Base-by-base conservation (phyloP, 2,888 invertebrate species). In the Sinhomidia bicolor region DNA sequence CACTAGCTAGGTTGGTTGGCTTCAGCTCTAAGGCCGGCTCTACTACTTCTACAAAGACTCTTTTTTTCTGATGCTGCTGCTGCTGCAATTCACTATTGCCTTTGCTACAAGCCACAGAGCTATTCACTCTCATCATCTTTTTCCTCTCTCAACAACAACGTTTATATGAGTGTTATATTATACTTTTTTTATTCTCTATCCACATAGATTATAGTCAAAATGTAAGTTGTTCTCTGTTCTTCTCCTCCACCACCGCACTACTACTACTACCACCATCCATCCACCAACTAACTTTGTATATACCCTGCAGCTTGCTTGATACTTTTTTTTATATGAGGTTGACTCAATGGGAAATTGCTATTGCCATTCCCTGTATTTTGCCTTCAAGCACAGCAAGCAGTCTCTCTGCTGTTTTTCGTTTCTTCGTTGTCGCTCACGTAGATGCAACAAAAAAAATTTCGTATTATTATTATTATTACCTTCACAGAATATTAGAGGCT, bases 321-420 rank as follows among this genome's bases (percentile, higher is more conserved):
- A 47, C 51, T 85, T 62, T 76, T 62, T 76, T 82, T 84, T 68
- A 62, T 85, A 32, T 65, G 47, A 85, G 62, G 85, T 85, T 78
- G 85, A 85, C 85, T 85, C 68, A 79, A 85, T 85, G 68, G 79
- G 79, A 85, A 85, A 85, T 79, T 85, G 85, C 85, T 79, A 62
- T 76, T 85, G 76, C 84, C 32, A 60, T 85, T 78, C 76, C 47
- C 51, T 79, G 17, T 85, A 62, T 78, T 85, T 85, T 85, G 79
- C 85, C 78, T 85, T 85, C 68, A 85, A 85, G 85, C 85, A 68
- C 85, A 85, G 85, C 85, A 79, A 85, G 86, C 80, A 80, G 86
- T 85, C 78, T 76, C 74, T 47, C 65, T 80, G 44, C 71, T 47
- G 47, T 14, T 82, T 87, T 62, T 87, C 62, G 62, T 80, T 82